Evolutionary conservation across 2,888 invertebrate species (phyloP), one percentile per base, ranked within the genome.

Genomic region (Torymus aiolomorphi): DNA sequence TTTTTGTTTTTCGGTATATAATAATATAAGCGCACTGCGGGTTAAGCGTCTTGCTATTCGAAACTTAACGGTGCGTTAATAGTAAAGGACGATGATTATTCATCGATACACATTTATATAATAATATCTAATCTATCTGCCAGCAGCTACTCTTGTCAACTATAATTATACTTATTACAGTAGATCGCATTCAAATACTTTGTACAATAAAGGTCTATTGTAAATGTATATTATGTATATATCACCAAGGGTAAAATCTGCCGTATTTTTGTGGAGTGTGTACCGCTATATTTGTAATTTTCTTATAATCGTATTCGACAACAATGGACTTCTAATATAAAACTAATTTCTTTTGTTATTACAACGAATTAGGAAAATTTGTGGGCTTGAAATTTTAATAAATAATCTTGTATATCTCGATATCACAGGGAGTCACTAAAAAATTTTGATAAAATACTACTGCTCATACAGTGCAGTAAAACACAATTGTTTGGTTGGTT

Each of bases 391-490:
- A 57, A 24, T 13, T 52, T 18, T 18, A n/a, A 72, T 31, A 59
- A 59, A 54, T 10, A 54, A 70, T n/a, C 73, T 67, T 73, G 67
- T 59, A 62, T 72, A 72, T 65, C 24, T 62, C 13, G 57, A 11
- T n/a, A 73, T 59, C 61, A 42, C 69, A 24, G 59, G 80, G 73
- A 62, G 42, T 71, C 61, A 24, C 62, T 67, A 69, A 31, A 75
- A 52, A 42, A 51, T 65, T 12, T 67, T 20, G 31, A 72, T 69
- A 69, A 78, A 65, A 71, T 67, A 76, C 72, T 80, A 80, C 77
- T 83, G 83, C 83, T 86, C 87, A 89, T 84, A 89, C 86, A 82
- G 86, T 88, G 86, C 88, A 89, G 82, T 88, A 89, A 88, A 89
- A 89, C 85, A 89, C 89, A 84, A 88, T 87, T 83, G 85, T 85